Conservation (phyloP, 1,140 invertebrate genomes). For the Brachionus koreanus region DNA sequence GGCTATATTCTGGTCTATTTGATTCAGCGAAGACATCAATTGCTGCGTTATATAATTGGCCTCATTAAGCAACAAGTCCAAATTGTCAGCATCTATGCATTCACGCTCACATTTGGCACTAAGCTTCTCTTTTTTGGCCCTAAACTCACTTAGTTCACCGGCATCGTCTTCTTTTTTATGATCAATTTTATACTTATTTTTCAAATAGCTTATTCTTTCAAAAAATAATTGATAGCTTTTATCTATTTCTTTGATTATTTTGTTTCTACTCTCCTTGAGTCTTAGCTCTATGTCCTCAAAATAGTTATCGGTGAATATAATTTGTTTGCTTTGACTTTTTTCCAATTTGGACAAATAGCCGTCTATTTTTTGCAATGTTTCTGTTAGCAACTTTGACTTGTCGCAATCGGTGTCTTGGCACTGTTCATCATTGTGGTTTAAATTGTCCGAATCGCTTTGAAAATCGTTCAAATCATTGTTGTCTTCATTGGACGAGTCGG, state of each 20-base stretch:
- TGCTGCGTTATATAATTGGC: not conserved
- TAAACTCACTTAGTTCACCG: not conserved
- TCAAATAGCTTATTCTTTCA: not conserved
- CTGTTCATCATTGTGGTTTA: not conserved
- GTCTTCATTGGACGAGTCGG: not conserved
- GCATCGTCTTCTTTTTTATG: not conserved
- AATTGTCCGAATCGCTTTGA: not conserved
- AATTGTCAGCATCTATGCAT: not conserved
- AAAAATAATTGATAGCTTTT: constrained; percentile 6
- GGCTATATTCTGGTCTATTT: not conserved
- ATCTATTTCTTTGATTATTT: not conserved
- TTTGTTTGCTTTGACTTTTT: not conserved
- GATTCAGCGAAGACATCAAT: not conserved
- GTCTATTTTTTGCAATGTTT: not conserved
- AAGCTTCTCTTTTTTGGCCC: not conserved
- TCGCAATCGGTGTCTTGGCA: not conserved
- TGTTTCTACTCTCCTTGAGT: not conserved
- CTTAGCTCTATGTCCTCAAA: not conserved
- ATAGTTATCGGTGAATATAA: not conserved
- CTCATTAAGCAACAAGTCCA: not conserved
- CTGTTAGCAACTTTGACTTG: not conserved
- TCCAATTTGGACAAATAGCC: not conserved
- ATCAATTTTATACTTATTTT: constrained; percentile 7
- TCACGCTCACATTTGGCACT: not conserved
- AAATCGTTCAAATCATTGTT: not conserved